phyloP scores from a whole-genome alignment of 1,140 invertebrate species.

The Polypedilum pembai region DNA sequence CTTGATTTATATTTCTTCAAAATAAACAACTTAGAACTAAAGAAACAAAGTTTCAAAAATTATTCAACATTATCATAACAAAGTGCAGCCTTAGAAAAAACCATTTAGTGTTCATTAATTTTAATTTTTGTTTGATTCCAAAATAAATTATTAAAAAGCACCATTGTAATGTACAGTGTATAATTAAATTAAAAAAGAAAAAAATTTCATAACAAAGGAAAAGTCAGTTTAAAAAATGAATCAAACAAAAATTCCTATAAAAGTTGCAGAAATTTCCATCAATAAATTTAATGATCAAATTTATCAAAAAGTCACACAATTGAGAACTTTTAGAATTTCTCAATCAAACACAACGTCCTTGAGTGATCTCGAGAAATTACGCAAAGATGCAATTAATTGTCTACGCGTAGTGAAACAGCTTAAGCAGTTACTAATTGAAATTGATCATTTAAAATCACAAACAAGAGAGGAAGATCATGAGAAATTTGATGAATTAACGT shows the following conservation, averaged over 20 bases:
- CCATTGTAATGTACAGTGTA: too few species aligned
- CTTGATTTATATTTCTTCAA: too few species aligned
- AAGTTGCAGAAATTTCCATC: constrained; percentile 19
- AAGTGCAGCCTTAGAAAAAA: too few species aligned
- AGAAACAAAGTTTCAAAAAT: too few species aligned
- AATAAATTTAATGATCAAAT: constrained; percentile 22
- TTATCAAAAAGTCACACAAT: constrained; percentile 8
- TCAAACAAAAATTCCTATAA: constrained; percentile 5
- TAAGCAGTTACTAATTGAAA: not conserved
- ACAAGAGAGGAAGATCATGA: constrained; percentile 21
- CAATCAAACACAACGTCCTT: not conserved
- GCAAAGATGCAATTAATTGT: constrained; percentile 11
- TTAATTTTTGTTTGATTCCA: too few species aligned
- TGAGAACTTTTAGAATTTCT: not conserved
- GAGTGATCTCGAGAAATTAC: not conserved
- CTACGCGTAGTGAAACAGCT: not conserved
- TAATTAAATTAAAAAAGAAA: too few species aligned
- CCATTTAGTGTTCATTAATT: too few species aligned
- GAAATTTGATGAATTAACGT: constrained; percentile 13
- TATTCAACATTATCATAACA: too few species aligned
- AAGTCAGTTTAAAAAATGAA: not conserved
- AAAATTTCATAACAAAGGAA: too few species aligned
- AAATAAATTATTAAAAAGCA: too few species aligned
- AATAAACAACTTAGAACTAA: too few species aligned
- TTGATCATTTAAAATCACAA: not conserved